Evolutionary conservation across 2,797 vertebrate genomes (phyloP).

Genomic region (Intellagama lesueurii): DNA sequence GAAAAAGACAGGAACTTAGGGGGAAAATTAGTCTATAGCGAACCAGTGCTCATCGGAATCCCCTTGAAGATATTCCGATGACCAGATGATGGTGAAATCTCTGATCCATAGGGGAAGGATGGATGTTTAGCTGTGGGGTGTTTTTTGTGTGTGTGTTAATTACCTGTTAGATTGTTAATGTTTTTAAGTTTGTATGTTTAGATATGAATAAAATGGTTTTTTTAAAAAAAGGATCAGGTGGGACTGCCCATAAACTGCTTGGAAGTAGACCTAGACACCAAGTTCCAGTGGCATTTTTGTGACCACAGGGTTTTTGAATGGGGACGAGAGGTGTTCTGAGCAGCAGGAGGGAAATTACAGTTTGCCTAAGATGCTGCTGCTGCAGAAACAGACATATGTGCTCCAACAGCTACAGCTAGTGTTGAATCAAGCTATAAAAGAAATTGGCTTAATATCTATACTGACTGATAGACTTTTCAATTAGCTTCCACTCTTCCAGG

Average conservation of each 20-base stretch:
- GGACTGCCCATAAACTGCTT: not conserved
- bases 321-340: not conserved
- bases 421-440: not conserved
- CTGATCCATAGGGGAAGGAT: no score
- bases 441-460: not conserved
- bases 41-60: no score
- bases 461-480: slow-evolving; percentile 29
- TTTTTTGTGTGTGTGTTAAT: no score
- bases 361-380: not conserved
- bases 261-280: not conserved
- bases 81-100: no score
- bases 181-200: no score
- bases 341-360: not conserved
- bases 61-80: no score
- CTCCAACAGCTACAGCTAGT: not conserved
- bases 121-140: no score
- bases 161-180: no score
- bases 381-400: not conserved
- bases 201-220: no score
- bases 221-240: no score
- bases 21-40: no score
- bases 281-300: not conserved
- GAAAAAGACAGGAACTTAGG: no score
- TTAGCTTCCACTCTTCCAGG: slow-evolving; percentile 36
- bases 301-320: not conserved